Percentiles rank a stretch among this genome's conserved stretches.
phyloP scores from a whole-genome alignment of 1,140 invertebrate genomes.

The Lysiphlebus fabarum region DNA sequence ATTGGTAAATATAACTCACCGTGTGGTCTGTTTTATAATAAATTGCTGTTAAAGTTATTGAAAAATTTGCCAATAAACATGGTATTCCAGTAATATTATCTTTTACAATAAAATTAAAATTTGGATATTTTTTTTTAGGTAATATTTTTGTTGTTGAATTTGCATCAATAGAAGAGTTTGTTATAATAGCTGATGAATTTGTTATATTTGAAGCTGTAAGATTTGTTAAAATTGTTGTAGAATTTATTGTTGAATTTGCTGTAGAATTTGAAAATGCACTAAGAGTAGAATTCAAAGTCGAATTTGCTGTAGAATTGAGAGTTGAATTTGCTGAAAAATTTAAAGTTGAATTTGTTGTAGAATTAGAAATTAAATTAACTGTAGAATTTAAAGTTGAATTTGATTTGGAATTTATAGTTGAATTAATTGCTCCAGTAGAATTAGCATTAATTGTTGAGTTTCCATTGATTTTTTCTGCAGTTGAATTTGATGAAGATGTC shows the following conservation, averaged over 20 bases:
- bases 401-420: neutral
- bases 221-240: neutral
- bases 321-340: neutral
- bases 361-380: neutral
- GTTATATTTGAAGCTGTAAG: neutral
- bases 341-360: neutral
- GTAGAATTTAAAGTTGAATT: neutral
- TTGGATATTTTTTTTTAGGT: neutral
- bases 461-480: too few relatives aligned
- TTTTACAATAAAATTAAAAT: constrained; percentile 23
- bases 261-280: too few relatives aligned
- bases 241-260: neutral
- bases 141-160: neutral
- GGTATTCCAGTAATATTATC: neutral
- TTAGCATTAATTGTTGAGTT: neutral
- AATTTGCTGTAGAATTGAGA: constrained; percentile 1
- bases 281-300: too few relatives aligned
- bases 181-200: neutral
- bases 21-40: constrained; percentile 14
- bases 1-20: constrained; percentile 15
- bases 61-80: constrained; percentile 31
- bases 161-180: neutral
- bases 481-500: neutral
- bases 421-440: neutral
- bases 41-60: constrained; percentile 18